Conservation (phyloP, 2,888 invertebrate genomes). For the Microctonus hyperodae region DNA sequence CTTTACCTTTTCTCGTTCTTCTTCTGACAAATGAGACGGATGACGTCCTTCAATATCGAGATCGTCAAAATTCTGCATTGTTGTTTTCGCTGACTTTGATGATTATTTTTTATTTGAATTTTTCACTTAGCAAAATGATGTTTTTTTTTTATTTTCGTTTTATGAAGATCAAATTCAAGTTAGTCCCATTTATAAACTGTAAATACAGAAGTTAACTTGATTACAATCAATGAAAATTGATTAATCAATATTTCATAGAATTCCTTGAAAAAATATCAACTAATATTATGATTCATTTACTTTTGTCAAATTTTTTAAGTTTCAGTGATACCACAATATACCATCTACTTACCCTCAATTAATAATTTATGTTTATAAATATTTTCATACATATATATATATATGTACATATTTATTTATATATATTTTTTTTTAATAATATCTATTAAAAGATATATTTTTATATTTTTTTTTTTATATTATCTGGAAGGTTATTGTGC, state of each 20-base stretch:
- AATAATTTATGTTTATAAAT: slow-evolving; percentile 8
- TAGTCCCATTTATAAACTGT: background rate
- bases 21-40: slow-evolving; percentile 58
- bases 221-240: background rate
- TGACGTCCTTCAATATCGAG: slow-evolving; percentile 62
- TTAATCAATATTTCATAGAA: background rate
- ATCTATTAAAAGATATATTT: background rate
- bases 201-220: slow-evolving; percentile 1
- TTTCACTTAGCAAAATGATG: background rate
- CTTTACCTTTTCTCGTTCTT: slow-evolving; percentile 61
- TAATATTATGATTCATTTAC: background rate
- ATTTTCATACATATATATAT: background rate
- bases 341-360: slow-evolving; percentile 42
- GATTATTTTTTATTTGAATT: background rate
- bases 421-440: background rate
- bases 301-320: background rate
- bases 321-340: slow-evolving; percentile 34
- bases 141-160: background rate
- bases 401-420: background rate
- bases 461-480: background rate
- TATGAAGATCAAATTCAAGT: background rate
- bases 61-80: slow-evolving; percentile 62
- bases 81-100: background rate
- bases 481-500: background rate
- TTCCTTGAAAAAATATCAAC: background rate